Base-by-base conservation (phyloP, 2,113 vertebrate species). In the Misgurnus anguillicaudatus region DNA sequence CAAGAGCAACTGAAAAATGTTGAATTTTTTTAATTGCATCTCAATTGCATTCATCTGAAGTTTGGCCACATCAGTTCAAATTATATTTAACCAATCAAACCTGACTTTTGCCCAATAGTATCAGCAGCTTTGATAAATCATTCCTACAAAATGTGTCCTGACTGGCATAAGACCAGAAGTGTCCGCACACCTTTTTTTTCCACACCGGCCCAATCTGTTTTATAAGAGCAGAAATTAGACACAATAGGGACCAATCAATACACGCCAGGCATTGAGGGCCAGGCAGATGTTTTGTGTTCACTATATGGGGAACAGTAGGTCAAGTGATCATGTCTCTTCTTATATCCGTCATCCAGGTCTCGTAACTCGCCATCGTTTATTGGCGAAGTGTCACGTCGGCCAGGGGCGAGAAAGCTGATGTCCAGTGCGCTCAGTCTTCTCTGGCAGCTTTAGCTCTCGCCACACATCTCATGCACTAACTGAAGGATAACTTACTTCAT, bases 231-330 rank as follows among this genome's bases (percentile, higher is more conserved):
- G 24, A 76, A 72, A 77, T 68, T 57, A 77, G 66, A 41, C 75
- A 38, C 75, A 81, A 62, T 24, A 61, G 75, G 9, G 21, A 47
- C 60, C 45, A 67, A 83, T 83, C 79, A 79, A 83, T 78, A 83
- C 47, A 9, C 14, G 55, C 19, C 42, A 68, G 36, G 77, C 68
- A 68, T 47, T 14, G 53, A 58, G 61, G 42, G 57, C 45, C 63
- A 76, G 78, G 81, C 77, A 78, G 69, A 75, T 70, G 77, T 74
- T 80, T 65, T 41, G 66, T 77, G 60, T 71, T 71, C 69, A 80
- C 58, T 38, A 71, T 65, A 77, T 77, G 76, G 77, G 24, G 88
- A 87, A 88, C 83, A 79, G 83, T 82, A 86, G 78, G 61, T 88
- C 84, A 78, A 79, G 71, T 76, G 65, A 62, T 81, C n/a, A 57